Conservation (phyloP, 2,797 vertebrate species). For the Coregonus ussuriensis region DNA sequence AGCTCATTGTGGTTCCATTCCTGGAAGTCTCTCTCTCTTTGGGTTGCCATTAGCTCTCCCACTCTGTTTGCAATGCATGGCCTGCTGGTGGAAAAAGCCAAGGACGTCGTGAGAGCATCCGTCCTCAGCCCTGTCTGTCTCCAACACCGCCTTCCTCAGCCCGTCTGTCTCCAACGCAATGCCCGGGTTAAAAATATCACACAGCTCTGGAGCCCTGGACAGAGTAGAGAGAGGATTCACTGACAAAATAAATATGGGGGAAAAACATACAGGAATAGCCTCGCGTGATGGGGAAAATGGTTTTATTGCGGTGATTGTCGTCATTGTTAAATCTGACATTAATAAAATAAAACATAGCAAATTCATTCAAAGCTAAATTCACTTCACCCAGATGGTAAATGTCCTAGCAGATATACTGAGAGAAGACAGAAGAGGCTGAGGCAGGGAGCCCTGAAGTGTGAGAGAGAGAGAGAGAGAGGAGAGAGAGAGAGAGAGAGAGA, state of each 20-base stretch:
- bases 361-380: conserved; percentile 18
- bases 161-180: not conserved
- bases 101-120: conserved; percentile 12
- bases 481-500: too few relatives aligned
- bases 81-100: conserved; percentile 15
- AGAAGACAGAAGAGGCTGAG: conserved; percentile 32
- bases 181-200: conserved; percentile 27
- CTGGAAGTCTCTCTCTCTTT: conserved; percentile 8
- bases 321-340: conserved; percentile 40
- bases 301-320: not conserved
- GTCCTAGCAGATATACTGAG: conserved; percentile 31
- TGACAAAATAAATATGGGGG: conserved; percentile 9
- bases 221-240: not conserved
- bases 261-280: conserved; percentile 13
- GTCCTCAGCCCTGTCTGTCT: conserved; percentile 18
- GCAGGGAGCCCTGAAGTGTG: conserved; percentile 32
- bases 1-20: conserved; percentile 19
- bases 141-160: conserved; percentile 22
- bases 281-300: not conserved
- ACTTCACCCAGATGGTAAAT: conserved; percentile 43
- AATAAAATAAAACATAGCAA: conserved; percentile 14
- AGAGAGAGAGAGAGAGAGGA: too few relatives aligned
- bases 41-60: conserved; percentile 26
- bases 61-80: conserved; percentile 19
- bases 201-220: not conserved